phyloP scores from a whole-genome alignment of 1,140 invertebrate species.

The Orussus abietinus region DNA sequence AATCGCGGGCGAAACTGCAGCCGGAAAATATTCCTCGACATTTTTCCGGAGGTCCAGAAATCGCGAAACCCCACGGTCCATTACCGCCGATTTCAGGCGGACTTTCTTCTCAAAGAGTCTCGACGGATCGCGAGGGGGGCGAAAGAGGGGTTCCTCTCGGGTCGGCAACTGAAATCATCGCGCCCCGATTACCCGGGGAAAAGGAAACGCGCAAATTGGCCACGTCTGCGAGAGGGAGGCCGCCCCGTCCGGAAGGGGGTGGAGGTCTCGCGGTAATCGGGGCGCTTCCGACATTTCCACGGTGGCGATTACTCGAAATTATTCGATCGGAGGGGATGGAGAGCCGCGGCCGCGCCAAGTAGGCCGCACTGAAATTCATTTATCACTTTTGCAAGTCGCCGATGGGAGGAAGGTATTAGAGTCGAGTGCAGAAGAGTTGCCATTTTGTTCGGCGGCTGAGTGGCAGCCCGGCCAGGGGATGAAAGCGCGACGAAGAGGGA shows the following conservation, averaged over 20 bases:
- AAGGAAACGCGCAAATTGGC: no score
- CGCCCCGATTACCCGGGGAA: no score
- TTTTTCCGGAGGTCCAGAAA: no score
- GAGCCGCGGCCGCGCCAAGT: slow-evolving; percentile 21
- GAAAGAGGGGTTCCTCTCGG: no score
- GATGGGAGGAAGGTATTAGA: slow-evolving; percentile 1
- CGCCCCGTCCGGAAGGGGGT: no score
- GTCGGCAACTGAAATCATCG: no score
- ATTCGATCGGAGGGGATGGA: slow-evolving; percentile 19
- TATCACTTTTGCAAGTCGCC: slow-evolving; percentile 34
- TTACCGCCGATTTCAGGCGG: no score
- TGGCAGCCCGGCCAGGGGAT: slow-evolving; percentile 24
- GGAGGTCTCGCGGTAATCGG: slow-evolving; percentile 6
- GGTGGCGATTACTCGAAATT: slow-evolving; percentile 22
- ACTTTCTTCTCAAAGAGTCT: no score
- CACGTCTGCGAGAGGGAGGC: no score
- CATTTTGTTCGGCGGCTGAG: slow-evolving; percentile 27
- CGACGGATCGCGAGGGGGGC: slow-evolving; percentile 10
- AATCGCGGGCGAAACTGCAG: no score
- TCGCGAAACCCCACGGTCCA: no score
- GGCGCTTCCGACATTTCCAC: slow-evolving; percentile 3
- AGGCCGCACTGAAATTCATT: slow-evolving; percentile 34
- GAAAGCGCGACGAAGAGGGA: neutral
- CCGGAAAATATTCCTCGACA: no score
- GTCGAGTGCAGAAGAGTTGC: slow-evolving; percentile 10